phyloP scores from a whole-genome alignment of 1,140 invertebrate genomes.

The Megathymus violae region DNA sequence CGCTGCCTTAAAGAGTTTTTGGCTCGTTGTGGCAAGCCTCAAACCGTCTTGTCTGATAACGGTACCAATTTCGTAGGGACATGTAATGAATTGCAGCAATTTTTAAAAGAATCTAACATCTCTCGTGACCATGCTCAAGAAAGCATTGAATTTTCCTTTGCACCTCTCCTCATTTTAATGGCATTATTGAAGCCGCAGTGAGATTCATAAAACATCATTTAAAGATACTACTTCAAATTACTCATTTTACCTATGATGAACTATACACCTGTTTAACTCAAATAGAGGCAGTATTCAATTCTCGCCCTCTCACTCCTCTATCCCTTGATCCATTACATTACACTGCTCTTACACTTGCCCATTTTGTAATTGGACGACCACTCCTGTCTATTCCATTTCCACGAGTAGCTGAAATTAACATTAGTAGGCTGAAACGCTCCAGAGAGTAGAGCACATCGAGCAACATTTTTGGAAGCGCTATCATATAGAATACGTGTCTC shows the following conservation, averaged over 20 bases:
- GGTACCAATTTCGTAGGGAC: conserved; percentile 29
- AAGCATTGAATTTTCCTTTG: conserved; percentile 50
- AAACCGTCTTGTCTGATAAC: conserved; percentile 5
- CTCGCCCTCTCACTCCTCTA: conserved; percentile 40
- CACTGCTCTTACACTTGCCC: conserved; percentile 49
- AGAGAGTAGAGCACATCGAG: conserved; percentile 27
- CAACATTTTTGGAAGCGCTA: conserved; percentile 44
- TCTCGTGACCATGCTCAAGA: conserved; percentile 16
- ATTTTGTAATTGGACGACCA: conserved; percentile 55
- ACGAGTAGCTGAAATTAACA: conserved; percentile 3
- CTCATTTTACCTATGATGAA: conserved; percentile 52
- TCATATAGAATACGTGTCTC: conserved; percentile 22
- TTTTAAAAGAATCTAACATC: conserved; percentile 11
- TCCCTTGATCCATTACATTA: conserved; percentile 47
- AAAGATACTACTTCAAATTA: conserved; percentile 39
- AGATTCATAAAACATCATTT: conserved; percentile 45
- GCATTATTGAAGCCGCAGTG: conserved; percentile 49
- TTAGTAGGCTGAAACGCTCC: conserved; percentile 15
- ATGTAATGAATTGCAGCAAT: conserved; percentile 21
- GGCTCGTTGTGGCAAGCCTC: conserved; percentile 19
- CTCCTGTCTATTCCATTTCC: conserved; percentile 34
- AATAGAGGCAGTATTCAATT: conserved; percentile 39
- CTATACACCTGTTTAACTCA: conserved; percentile 49
- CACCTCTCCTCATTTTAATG: conserved; percentile 51
- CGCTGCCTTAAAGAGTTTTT: conserved; percentile 13